Evolutionary conservation across 2,797 vertebrate species (phyloP).

Genomic region (Glyptemys insculpta): DNA sequence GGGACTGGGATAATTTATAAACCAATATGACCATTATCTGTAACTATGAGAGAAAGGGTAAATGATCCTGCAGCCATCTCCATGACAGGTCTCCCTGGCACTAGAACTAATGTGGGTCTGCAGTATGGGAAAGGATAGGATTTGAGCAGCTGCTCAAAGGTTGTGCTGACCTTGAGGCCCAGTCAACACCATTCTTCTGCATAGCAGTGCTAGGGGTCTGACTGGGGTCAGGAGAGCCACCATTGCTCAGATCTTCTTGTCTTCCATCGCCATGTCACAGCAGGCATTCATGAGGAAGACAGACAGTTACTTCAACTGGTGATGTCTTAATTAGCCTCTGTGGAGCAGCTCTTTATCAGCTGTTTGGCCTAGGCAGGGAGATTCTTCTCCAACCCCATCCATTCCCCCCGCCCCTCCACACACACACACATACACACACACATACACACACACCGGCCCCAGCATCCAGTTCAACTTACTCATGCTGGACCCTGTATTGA

Average conservation of each 20-base stretch:
- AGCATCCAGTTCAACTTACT: not conserved
- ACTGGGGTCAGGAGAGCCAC: not conserved
- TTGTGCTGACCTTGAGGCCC: not conserved
- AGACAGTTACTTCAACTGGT: not conserved
- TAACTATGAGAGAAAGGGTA: not conserved
- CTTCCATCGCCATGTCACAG: not conserved
- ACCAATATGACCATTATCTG: not conserved
- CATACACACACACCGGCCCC: not conserved
- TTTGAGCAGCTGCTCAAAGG: not conserved
- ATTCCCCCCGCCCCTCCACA: not conserved
- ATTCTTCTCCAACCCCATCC: not conserved
- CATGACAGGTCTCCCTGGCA: not conserved
- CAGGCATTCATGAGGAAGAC: not conserved
- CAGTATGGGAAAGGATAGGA: not conserved
- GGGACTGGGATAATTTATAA: conserved; percentile 14
- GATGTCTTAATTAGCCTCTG: not conserved
- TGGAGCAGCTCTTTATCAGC: not conserved
- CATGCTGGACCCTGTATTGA: not conserved
- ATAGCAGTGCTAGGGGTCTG: not conserved
- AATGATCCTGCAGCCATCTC: not conserved
- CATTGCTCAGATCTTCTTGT: not conserved
- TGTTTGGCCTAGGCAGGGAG: not conserved
- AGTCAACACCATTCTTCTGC: not conserved
- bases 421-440: no score
- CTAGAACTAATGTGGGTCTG: rapidly evolving